A percentile compares a stretch with the other conserved stretches of the same genome.
Conservation (phyloP, 2,888 invertebrate genomes). For the Lasioglossum marginatum region DNA sequence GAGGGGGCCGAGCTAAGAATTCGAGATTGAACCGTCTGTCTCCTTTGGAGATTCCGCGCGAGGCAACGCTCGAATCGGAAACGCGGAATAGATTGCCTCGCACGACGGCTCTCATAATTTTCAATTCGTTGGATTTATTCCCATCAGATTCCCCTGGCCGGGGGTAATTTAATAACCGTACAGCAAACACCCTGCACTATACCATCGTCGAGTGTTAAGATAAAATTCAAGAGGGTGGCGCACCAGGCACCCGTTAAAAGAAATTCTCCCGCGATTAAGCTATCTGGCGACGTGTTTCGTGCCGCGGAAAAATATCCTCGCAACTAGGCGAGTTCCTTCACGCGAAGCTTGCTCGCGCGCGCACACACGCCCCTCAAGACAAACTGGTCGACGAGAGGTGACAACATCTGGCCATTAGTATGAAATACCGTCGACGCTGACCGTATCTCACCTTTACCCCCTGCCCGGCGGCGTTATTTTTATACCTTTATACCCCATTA, state of each 20-base stretch:
- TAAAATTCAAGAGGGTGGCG: neutral
- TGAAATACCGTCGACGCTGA: constrained; percentile 76
- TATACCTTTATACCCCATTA: constrained; percentile 77
- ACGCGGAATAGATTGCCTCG: neutral
- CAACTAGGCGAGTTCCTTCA: constrained; percentile 9
- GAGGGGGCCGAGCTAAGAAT: constrained; percentile 20
- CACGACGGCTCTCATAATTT: neutral
- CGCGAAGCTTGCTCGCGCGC: constrained; percentile 22
- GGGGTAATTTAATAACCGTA: constrained; percentile 11
- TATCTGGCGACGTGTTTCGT: constrained; percentile 26
- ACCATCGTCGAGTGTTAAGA: neutral
- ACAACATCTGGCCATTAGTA: constrained; percentile 79
- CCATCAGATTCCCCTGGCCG: neutral
- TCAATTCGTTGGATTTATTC: neutral
- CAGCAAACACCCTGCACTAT: neutral
- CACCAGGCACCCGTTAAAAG: constrained; percentile 8
- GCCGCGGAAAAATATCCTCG: constrained; percentile 42
- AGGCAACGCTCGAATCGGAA: neutral
- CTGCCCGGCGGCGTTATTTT: constrained; percentile 73
- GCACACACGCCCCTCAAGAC: constrained; percentile 62
- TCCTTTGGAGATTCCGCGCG: neutral
- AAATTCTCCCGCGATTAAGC: constrained; percentile 41
- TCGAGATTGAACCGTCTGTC: constrained; percentile 52
- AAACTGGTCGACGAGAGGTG: constrained; percentile 75
- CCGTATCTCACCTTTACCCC: constrained; percentile 73